A percentile compares a stretch with the other conserved stretches of the same genome.
Conservation (phyloP, 2,888 invertebrate genomes). For the Caenorhabditis japonica region DNA sequence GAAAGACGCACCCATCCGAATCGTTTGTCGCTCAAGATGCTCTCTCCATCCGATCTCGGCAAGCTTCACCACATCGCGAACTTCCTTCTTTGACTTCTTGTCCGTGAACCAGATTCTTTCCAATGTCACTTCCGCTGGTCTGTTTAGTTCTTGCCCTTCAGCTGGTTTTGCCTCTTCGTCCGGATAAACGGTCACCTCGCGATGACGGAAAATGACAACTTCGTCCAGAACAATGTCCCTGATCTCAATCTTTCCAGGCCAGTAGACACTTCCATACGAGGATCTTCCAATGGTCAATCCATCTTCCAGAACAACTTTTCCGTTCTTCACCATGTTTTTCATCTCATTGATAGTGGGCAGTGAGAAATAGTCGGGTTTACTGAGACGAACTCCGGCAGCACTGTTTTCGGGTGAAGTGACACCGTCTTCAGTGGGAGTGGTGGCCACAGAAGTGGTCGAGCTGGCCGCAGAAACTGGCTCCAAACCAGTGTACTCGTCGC, state of each 20-base stretch:
- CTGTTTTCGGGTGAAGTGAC: constrained; percentile 63
- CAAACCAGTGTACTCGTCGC: constrained; percentile 36
- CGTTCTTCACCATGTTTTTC: constrained; percentile 73
- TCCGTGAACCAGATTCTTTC: constrained; percentile 95
- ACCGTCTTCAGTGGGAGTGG: constrained; percentile 24
- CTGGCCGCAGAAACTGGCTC: constrained; percentile 34
- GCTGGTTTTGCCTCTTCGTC: constrained; percentile 90
- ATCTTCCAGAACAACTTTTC: constrained; percentile 68
- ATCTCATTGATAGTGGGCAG: constrained; percentile 89
- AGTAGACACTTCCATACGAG: constrained; percentile 79
- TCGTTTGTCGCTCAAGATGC: constrained; percentile 87
- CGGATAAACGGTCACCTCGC: constrained; percentile 95
- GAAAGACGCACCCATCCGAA: constrained; percentile 90
- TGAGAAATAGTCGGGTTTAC: constrained; percentile 90
- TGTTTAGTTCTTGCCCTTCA: constrained; percentile 89
- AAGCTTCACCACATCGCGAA: constrained; percentile 85
- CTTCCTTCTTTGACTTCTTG: constrained; percentile 85
- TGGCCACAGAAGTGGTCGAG: constrained; percentile 22
- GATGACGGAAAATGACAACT: constrained; percentile 82
- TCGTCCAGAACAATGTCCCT: constrained; percentile 60
- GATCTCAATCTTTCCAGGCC: constrained; percentile 78
- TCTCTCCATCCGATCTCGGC: constrained; percentile 88
- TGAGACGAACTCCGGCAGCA: constrained; percentile 85
- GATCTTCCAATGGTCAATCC: constrained; percentile 79
- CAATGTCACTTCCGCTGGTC: constrained; percentile 83